Evolutionary conservation across 2,113 vertebrate species (phyloP).

Genomic region (Junco hyemalis): DNA sequence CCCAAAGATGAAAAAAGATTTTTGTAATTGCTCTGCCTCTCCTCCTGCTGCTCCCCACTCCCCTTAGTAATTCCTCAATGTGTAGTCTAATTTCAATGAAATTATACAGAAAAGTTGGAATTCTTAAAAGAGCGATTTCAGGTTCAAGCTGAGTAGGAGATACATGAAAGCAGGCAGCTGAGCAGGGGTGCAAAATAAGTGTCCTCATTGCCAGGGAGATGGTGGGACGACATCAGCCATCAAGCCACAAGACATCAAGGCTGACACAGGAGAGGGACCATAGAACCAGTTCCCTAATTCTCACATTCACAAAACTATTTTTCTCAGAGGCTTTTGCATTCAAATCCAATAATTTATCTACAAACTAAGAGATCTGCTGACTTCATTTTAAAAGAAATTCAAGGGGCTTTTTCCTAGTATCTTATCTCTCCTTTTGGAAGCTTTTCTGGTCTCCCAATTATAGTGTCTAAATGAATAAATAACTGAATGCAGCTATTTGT

Average conservation of each 20-base stretch:
- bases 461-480: not conserved
- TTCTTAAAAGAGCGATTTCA: not conserved
- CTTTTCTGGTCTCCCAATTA: not conserved
- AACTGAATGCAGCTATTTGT: not conserved
- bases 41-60: not conserved
- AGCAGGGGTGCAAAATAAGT: not conserved
- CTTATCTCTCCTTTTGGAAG: not conserved
- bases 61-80: not conserved
- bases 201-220: not conserved
- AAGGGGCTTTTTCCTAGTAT: not conserved
- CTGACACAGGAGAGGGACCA: not conserved
- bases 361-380: not conserved
- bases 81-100: not conserved
- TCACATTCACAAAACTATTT: not conserved
- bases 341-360: not conserved
- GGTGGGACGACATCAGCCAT: not conserved
- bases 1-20: not conserved
- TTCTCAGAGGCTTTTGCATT: conserved; percentile 9
- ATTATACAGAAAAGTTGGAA: not conserved
- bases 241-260: not conserved
- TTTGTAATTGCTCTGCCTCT: not conserved
- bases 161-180: not conserved
- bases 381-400: not conserved
- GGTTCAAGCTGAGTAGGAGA: not conserved
- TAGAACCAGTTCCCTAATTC: not conserved